Evolutionary conservation across 2,888 invertebrate species (phyloP).

Genomic region (Hypomecis punctinalis): DNA sequence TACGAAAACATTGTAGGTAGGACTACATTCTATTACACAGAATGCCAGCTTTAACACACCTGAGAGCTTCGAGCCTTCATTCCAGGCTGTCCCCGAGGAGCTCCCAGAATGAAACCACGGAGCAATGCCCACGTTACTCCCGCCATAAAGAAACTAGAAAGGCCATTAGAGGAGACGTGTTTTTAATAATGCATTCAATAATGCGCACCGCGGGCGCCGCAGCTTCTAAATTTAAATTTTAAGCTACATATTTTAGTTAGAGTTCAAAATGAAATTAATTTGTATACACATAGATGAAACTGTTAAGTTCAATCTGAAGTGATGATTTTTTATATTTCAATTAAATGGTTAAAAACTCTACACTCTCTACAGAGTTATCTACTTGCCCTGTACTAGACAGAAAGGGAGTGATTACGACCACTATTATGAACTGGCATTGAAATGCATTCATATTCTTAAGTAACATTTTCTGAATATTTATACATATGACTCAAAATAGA

Average conservation of each 20-base stretch:
- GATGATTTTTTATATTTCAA: too few relatives aligned
- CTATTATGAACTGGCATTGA: too few relatives aligned
- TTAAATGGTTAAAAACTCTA: too few relatives aligned
- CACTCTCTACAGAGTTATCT: too few relatives aligned
- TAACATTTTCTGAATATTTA: too few relatives aligned
- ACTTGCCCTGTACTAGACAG: too few relatives aligned
- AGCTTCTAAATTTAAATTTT: not conserved
- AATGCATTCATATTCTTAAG: too few relatives aligned
- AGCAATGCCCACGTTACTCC: conserved; percentile 15
- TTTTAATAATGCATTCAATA: conserved; percentile 24
- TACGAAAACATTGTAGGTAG: too few relatives aligned
- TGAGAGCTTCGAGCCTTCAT: not conserved
- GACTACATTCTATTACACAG: not conserved
- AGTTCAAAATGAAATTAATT: conserved; percentile 4
- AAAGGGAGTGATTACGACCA: too few relatives aligned
- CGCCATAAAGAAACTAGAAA: conserved; percentile 18
- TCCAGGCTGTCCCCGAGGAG: conserved; percentile 3
- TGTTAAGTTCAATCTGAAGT: too few relatives aligned
- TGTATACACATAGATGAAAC: not conserved
- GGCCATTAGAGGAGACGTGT: conserved; percentile 19
- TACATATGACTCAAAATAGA: too few relatives aligned
- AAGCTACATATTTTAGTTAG: not conserved
- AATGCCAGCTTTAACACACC: not conserved
- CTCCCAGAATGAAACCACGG: conserved; percentile 8
- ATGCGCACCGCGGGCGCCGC: not conserved